Conservation (phyloP, 2,888 invertebrate species). For the Notocelia uddmanniana region DNA sequence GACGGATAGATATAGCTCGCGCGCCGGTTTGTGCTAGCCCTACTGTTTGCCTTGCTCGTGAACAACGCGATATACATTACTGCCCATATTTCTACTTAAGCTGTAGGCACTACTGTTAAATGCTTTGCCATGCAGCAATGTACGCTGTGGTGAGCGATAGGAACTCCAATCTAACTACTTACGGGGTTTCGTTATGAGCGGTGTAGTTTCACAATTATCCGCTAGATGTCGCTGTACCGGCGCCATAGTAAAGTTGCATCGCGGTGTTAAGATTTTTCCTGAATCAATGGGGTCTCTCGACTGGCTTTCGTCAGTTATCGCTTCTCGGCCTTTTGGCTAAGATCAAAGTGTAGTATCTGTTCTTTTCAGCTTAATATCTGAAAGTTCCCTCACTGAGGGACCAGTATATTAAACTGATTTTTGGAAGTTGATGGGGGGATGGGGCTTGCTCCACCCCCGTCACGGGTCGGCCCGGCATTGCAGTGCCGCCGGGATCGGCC, state of each 20-base stretch:
- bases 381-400: constrained; percentile 30
- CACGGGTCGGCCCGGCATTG: constrained; percentile 36
- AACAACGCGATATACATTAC: background rate
- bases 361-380: constrained; percentile 30
- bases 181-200: background rate
- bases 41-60: too few relatives aligned
- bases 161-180: background rate
- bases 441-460: constrained; percentile 33
- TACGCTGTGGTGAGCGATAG: background rate
- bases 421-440: constrained; percentile 13
- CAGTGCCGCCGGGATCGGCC: constrained; percentile 34
- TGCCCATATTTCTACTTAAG: background rate
- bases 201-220: background rate
- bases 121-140: background rate
- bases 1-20: too few relatives aligned
- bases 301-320: background rate
- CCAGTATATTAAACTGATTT: constrained; percentile 37
- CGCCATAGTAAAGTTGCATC: constrained; percentile 5
- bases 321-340: constrained; percentile 31
- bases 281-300: background rate
- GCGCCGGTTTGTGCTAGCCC: too few relatives aligned
- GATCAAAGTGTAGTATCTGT: constrained; percentile 30
- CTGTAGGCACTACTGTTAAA: background rate
- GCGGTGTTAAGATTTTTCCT: constrained; percentile 26
- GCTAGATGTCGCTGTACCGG: constrained; percentile 27